Evolutionary conservation across 2,888 invertebrate species (phyloP).

Genomic region (Crossocerus cetratus): DNA sequence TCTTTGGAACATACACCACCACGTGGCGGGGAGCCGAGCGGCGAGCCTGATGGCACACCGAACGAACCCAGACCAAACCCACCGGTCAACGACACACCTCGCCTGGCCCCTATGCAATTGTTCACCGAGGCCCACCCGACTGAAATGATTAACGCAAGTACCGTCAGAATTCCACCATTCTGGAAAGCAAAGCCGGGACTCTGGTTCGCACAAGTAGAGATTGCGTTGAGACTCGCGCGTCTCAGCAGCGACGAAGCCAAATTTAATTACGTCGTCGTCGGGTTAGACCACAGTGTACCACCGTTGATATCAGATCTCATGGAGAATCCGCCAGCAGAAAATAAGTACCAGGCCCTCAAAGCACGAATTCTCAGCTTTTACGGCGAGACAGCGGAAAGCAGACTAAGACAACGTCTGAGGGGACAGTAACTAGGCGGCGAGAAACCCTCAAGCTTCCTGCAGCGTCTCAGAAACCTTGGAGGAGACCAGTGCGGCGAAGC

Average conservation of each 20-base stretch:
- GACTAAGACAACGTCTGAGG: background rate
- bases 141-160: too few species aligned
- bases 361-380: background rate
- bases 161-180: background rate
- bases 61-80: too few species aligned
- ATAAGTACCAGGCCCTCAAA: too few species aligned
- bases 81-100: too few species aligned
- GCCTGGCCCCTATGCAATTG: too few species aligned
- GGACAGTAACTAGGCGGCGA: background rate
- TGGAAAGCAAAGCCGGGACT: background rate
- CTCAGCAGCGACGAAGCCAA: background rate
- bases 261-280: background rate
- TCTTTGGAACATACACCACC: too few species aligned
- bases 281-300: background rate
- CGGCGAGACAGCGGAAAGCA: background rate
- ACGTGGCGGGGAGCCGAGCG: too few species aligned
- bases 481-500: slow-evolving; percentile 10
- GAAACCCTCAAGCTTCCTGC: background rate
- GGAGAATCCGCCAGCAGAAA: too few species aligned
- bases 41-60: too few species aligned
- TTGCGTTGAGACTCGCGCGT: background rate
- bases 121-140: too few species aligned
- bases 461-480: slow-evolving; percentile 19
- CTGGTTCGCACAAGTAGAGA: background rate
- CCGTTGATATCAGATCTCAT: background rate